Evolutionary conservation across 2,113 vertebrate species (phyloP).

Genomic region (Poecile atricapillus): DNA sequence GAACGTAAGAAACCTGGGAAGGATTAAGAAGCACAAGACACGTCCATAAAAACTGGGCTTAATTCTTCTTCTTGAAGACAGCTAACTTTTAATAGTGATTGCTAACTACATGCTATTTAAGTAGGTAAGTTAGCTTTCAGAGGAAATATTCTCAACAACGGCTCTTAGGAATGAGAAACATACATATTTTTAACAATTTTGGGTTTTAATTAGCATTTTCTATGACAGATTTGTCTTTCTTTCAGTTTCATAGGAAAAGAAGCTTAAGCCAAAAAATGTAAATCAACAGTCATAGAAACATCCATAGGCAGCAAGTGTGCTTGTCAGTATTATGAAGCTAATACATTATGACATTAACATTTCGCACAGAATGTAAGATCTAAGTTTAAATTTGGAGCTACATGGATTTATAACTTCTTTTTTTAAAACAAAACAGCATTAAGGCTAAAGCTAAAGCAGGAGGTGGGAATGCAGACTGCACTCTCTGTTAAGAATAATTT

Average conservation of each 20-base stretch:
- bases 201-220: background rate
- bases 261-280: constrained; percentile 1
- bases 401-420: background rate
- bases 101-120: background rate
- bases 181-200: background rate
- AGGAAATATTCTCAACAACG: background rate
- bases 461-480: background rate
- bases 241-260: background rate
- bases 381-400: constrained; percentile 1
- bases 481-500: background rate
- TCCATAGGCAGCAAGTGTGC: constrained; percentile 17
- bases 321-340: constrained; percentile 23
- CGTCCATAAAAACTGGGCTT: background rate
- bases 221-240: background rate
- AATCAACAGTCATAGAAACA: background rate
- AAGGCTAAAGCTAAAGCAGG: background rate
- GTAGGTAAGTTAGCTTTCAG: background rate
- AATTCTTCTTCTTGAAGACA: background rate
- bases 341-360: background rate
- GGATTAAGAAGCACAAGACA: background rate
- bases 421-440: background rate
- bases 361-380: background rate
- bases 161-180: background rate
- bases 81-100: background rate
- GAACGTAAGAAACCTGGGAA: background rate